Percentiles rank a stretch among this genome's conserved stretches.
phyloP scores from a whole-genome alignment of 37 sponge, comb jelly and placozoan species.

The Dysidea cf. avara region DNA sequence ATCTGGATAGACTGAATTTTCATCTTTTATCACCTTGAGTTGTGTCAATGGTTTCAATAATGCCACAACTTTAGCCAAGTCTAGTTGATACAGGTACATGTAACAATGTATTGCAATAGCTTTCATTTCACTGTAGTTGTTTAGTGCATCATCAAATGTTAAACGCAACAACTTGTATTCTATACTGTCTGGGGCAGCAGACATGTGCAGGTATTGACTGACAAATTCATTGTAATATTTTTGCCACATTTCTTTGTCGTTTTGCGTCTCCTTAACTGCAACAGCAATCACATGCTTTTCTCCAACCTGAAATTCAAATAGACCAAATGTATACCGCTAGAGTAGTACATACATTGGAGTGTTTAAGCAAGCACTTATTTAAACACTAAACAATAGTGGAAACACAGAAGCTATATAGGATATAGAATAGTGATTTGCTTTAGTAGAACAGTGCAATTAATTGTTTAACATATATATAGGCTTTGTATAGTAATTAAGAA shows the following conservation, averaged over 20 bases:
- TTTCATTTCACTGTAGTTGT: constrained; percentile 8
- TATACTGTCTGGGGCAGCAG: constrained; percentile 10
- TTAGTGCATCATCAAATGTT: constrained; percentile 25
- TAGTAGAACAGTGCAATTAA: too few species aligned
- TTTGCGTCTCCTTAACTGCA: constrained; percentile 31
- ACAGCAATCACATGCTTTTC: constrained; percentile 2
- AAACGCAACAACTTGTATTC: constrained; percentile 27
- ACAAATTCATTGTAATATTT: constrained; percentile 70
- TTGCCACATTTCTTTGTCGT: constrained; percentile 37
- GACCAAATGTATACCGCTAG: too few species aligned
- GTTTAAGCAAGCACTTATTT: too few species aligned
- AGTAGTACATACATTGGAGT: too few species aligned
- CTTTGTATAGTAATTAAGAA: too few species aligned
- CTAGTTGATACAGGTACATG: constrained; percentile 54
- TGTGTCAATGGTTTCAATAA: constrained; percentile 58
- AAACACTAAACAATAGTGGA: too few species aligned
- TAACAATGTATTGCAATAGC: constrained; percentile 44
- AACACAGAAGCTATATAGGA: too few species aligned
- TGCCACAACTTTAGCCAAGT: constrained; percentile 66
- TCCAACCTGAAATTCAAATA: too few species aligned
- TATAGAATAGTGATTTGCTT: too few species aligned
- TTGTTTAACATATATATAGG: too few species aligned
- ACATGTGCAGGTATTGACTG: constrained; percentile 46
- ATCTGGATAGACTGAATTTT: constrained; percentile 13
- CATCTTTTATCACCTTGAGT: constrained; percentile 24